These are phyloP conservation scores for Polypterus bichir DNA, from an alignment of 2,113 vertebrate genomes.

Conservation along the genomic window DNA sequence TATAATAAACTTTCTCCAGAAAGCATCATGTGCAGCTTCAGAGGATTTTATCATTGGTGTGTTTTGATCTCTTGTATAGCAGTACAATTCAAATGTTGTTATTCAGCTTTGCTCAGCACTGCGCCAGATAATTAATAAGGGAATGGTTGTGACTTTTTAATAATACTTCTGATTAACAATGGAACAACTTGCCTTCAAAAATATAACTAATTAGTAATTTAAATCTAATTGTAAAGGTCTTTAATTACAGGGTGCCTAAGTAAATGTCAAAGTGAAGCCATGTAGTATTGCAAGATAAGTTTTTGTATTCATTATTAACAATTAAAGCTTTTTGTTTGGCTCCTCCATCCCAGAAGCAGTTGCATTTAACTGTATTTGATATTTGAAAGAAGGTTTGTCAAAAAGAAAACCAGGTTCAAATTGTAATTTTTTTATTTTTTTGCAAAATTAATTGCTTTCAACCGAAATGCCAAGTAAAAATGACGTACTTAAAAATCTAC, in stretches of 20 bases:
- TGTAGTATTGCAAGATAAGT: conserved; percentile 48
- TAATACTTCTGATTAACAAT: conserved; percentile 24
- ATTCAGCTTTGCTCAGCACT: no score
- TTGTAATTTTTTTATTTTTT: no score
- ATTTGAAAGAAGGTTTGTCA: conserved; percentile 21
- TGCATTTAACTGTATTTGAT: background rate
- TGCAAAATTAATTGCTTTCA: no score
- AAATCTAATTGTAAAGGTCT: conserved; percentile 50
- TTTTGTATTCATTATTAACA: conserved; percentile 42
- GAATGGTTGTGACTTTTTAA: conserved; percentile 27
- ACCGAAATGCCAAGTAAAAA: no score
- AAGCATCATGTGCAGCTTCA: no score
- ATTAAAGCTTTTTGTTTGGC: conserved; percentile 27
- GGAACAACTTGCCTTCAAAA: conserved; percentile 30
- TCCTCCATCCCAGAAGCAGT: conserved; percentile 7
- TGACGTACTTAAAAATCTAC: no score
- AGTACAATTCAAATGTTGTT: no score
- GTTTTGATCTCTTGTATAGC: no score
- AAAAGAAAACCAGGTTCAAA: no score
- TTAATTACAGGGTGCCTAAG: conserved; percentile 52
- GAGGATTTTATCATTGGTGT: no score
- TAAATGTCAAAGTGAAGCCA: conserved; percentile 54
- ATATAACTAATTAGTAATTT: conserved; percentile 52
- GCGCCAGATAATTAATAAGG: conserved; percentile 8
- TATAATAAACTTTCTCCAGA: no score